Conservation (phyloP, 2,888 invertebrate species). For the Oeneis ivallda region DNA sequence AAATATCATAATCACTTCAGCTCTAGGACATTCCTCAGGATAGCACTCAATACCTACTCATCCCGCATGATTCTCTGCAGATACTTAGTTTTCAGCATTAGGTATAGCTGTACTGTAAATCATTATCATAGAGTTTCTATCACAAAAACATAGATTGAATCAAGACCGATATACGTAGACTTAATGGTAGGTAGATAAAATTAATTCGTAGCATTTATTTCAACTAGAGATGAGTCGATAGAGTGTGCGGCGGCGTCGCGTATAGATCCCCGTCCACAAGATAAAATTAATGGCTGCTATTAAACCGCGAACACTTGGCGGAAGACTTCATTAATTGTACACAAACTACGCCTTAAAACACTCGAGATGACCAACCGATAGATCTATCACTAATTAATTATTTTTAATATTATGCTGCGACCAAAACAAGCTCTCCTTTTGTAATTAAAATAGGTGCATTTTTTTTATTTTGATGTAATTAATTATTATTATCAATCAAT, state of each 20-base stretch:
- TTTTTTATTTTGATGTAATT: no score
- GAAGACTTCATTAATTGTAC: constrained; percentile 79
- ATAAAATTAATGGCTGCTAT: constrained; percentile 78
- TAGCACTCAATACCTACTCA: background rate
- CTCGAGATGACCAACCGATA: constrained; percentile 64
- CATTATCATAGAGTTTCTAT: constrained; percentile 2
- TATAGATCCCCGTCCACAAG: constrained; percentile 64
- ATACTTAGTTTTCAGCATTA: constrained; percentile 3
- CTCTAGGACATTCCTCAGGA: no score
- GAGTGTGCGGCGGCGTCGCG: constrained; percentile 42
- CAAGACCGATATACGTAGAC: constrained; percentile 25
- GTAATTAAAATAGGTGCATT: no score
- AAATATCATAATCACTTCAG: no score
- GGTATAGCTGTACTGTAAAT: background rate
- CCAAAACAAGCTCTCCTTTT: no score
- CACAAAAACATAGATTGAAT: constrained; percentile 11
- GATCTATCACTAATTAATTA: constrained; percentile 66
- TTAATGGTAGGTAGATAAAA: constrained; percentile 40
- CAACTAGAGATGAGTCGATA: constrained; percentile 46
- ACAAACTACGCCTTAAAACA: constrained; percentile 70
- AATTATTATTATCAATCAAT: no score
- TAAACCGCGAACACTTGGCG: constrained; percentile 72
- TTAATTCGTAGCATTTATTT: constrained; percentile 50
- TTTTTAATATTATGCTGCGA: constrained; percentile 25
- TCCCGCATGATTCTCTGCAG: background rate